Base-by-base conservation (phyloP, 1,140 invertebrate species). In the Leptoteleia sp. region DNA sequence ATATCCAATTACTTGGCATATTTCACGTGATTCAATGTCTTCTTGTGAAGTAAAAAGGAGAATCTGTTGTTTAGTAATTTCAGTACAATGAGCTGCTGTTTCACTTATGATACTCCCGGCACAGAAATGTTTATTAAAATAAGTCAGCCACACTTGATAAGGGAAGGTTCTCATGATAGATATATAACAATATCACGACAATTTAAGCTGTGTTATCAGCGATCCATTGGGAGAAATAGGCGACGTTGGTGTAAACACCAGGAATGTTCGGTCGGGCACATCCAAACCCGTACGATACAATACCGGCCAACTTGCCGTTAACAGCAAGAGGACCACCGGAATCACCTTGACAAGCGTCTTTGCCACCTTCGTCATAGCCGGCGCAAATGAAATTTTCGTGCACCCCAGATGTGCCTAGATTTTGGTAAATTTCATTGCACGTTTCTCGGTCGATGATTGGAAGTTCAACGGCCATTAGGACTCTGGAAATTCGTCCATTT, bases 311-410 rank as follows among this genome's bases (percentile, higher is more conserved):
- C 4, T 62, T 6, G 1, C 62, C 72, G 0, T 55, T 40, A 2
- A 62, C 25, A 0, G 62, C 43, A 0, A 68, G 7, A 62, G n/a
- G n/a, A n/a, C n/a, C n/a, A n/a, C n/a, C n/a, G n/a, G n/a, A n/a
- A n/a, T n/a, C n/a, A n/a, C n/a, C 72, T 42, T 68, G 72, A 38
- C 72, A 76, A 2, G 62, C 37, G 8, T 76, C 62, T 8, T 68
- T 76, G 7, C 62, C 62, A 9, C 72, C 72, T 3, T 67, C 5
- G 0, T 3, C 5, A 1, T 16, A 16, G 4, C 72, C 72, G 0
- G 61, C 62, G 29, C 72, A 67, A 19, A 76, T 62, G 13, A 67
- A 67, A 35, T 68, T 55, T 19, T 45, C 47, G 0, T 0, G 0
- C 0, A 65, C 54, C 8, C 43, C 45, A 0, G 9, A 0, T 1